Conservation (phyloP, 64 coral and sea anemone genomes). For the Platygyra sinensis region DNA sequence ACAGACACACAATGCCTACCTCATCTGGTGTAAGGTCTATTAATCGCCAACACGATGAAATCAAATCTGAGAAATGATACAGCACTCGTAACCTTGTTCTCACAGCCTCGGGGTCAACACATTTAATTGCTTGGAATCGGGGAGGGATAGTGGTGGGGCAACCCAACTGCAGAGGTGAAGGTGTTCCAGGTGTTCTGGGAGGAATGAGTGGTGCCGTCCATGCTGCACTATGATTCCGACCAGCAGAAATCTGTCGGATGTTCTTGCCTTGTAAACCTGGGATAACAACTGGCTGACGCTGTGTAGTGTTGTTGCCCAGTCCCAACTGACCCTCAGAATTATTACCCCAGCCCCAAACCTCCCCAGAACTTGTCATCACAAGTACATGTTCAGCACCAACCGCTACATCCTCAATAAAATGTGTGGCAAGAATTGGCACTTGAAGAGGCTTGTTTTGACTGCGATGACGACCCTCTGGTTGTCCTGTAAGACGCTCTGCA, state of each 20-base stretch:
- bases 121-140: constrained; percentile 78
- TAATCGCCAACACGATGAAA: constrained; percentile 78
- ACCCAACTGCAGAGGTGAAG: constrained; percentile 72
- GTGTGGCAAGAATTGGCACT: constrained; percentile 60
- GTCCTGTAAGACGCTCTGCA: constrained; percentile 80
- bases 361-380: constrained; percentile 76
- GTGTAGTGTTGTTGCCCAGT: constrained; percentile 71
- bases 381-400: constrained; percentile 86
- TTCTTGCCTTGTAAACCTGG: constrained; percentile 79
- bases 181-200: constrained; percentile 64
- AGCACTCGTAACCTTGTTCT: constrained; percentile 72
- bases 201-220: constrained; percentile 80
- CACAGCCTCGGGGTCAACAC: constrained; percentile 60
- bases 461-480: constrained; percentile 79
- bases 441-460: constrained; percentile 86
- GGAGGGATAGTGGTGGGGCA: constrained; percentile 71
- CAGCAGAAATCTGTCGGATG: constrained; percentile 75
- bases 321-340: constrained; percentile 89
- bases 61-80: constrained; percentile 84
- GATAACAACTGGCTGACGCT: constrained; percentile 76
- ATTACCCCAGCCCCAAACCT: constrained; percentile 90
- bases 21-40: constrained; percentile 61
- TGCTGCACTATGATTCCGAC: constrained; percentile 85
- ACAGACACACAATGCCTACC: constrained; percentile 28
- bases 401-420: constrained; percentile 76